Base-by-base conservation (phyloP, 1,140 invertebrate species). In the Idris sp. region DNA sequence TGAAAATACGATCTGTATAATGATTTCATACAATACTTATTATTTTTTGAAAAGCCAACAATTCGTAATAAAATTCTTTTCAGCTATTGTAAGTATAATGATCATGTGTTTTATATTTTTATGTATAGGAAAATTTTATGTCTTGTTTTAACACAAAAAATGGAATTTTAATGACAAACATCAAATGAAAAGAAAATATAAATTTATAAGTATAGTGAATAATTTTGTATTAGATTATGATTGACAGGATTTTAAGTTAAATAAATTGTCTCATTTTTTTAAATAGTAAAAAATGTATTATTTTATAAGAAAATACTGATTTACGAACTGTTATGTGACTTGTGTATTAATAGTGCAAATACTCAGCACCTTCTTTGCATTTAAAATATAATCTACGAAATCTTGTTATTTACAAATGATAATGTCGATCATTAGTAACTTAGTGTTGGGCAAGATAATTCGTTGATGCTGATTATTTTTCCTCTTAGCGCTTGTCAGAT, bases 361-460 rank as follows among this genome's bases (percentile, higher is more conserved):
- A 73, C 30, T 6, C 19, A 15, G 4, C 11, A 19, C 14, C 35
- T 56, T 38, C 22, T 62, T 30, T 44, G 43, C 38, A 35, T 30
- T 56, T 49, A 25, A 62, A 49, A 19, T 11, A 38, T 22, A 16
- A 51, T 54, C 48, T 10, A 65, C 36, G 49, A 68, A 41, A 67
- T 59, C 44, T 19, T 44, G 43, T 44, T 77, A 68, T 76, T 76
- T 76, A 61, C 26, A 72, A 72, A 76, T 76, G 74, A 76, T 76
- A 76, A 76, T 76, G 51, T 38, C 4, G 26, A 43, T 73, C 49
- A 54, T 76, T 76, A 76, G 74, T 41, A 68, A 68, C 46, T 41
- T 15, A 35, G 56, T 41, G 49, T 44, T 68, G 64, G 67, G 62
- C 8, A 59, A 59, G 41, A 35, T 48, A 54, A 59, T 73, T 64